A percentile compares a stretch with the other conserved stretches of the same genome.
Evolutionary conservation across 2,113 vertebrate genomes (phyloP).

Genomic region (Tricholaema leucomelas): DNA sequence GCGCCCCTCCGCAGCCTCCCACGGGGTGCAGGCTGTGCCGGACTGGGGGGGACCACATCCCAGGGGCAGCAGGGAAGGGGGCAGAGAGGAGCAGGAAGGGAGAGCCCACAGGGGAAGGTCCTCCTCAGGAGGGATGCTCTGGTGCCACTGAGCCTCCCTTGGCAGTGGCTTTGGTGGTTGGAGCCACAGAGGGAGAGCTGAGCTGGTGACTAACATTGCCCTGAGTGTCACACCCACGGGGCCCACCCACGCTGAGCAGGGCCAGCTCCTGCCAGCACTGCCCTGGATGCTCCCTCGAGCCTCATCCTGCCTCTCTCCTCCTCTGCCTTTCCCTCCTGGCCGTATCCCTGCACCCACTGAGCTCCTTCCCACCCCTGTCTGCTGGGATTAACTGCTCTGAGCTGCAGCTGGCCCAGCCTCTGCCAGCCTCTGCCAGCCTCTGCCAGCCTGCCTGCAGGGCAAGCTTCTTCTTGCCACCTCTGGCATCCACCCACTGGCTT

Average conservation of each 20-base stretch:
- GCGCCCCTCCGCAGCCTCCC: background rate
- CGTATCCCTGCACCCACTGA: background rate
- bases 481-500: background rate
- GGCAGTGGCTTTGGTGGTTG: no score
- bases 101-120: no score
- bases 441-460: background rate
- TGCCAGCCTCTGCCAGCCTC: background rate
- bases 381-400: background rate
- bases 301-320: background rate
- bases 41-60: background rate
- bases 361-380: background rate
- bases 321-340: background rate
- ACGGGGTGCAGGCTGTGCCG: background rate
- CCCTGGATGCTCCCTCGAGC: background rate
- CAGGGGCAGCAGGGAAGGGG: background rate
- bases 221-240: background rate
- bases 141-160: no score
- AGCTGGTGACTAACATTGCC: background rate
- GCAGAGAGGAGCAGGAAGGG: no score
- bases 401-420: background rate
- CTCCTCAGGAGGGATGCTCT: no score
- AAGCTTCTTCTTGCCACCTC: background rate
- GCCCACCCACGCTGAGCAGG: background rate
- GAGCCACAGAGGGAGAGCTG: background rate
- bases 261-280: background rate